A percentile compares a stretch with the other conserved stretches of the same genome.
phyloP scores from a whole-genome alignment of 35 echinoderm and acorn worm species.

The Amphiura filiformis region DNA sequence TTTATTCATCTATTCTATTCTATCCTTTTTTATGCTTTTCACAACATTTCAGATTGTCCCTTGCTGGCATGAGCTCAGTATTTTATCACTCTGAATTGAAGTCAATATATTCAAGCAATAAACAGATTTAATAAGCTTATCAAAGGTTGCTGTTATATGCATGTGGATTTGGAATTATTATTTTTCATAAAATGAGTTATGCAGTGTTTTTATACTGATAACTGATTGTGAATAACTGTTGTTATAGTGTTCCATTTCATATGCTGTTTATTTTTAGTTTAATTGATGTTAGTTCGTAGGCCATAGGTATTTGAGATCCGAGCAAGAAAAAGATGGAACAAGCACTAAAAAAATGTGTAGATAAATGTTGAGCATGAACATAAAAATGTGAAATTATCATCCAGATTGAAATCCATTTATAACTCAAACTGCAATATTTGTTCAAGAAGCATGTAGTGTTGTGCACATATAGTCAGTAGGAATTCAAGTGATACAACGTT shows the following conservation, averaged over 20 bases:
- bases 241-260: too few relatives aligned
- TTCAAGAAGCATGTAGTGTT: too few relatives aligned
- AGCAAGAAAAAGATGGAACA: too few relatives aligned
- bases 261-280: background rate
- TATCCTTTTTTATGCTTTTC: background rate
- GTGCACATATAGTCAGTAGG: too few relatives aligned
- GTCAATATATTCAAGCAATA: background rate
- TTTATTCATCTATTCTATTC: background rate
- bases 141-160: background rate
- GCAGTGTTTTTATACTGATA: background rate
- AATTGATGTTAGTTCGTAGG: background rate
- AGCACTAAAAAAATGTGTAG: too few relatives aligned
- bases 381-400: too few relatives aligned
- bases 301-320: background rate
- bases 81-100: background rate
- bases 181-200: background rate
- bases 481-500: too few relatives aligned
- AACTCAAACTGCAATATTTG: too few relatives aligned
- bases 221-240: background rate
- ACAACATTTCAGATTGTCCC: background rate
- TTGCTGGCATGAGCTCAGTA: background rate
- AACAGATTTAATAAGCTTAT: background rate
- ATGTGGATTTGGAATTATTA: background rate
- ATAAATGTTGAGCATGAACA: too few relatives aligned
- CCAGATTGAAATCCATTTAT: too few relatives aligned